A percentile compares a stretch with the other conserved stretches of the same genome.
phyloP scores from a whole-genome alignment of 2,113 vertebrate genomes.

The Tor tambroides region DNA sequence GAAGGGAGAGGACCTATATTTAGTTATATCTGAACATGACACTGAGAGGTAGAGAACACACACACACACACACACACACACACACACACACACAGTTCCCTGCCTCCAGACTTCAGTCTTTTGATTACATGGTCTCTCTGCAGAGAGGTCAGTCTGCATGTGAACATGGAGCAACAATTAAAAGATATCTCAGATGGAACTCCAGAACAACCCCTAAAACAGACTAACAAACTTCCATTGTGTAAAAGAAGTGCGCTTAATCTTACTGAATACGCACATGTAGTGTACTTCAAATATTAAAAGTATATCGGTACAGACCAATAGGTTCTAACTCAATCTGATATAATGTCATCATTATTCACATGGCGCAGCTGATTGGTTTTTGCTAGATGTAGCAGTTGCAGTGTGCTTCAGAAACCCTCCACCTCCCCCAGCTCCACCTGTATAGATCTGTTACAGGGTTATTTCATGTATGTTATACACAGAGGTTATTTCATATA shows the following conservation, averaged over 20 bases:
- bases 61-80: too few species aligned
- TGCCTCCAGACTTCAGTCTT: neutral
- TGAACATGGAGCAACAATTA: neutral
- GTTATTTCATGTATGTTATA: too few species aligned
- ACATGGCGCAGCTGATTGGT: too few species aligned
- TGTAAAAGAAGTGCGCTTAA: neutral
- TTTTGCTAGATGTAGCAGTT: too few species aligned
- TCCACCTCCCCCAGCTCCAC: too few species aligned
- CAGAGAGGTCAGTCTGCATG: neutral
- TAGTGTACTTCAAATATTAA: neutral
- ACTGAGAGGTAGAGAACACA: slow-evolving; percentile 11
- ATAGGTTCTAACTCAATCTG: too few species aligned
- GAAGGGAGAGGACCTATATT: slow-evolving; percentile 70
- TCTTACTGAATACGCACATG: neutral
- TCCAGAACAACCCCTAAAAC: neutral
- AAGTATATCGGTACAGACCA: neutral
- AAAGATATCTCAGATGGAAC: neutral
- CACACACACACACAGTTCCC: too few species aligned
- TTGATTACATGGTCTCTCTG: neutral
- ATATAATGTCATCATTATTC: too few species aligned
- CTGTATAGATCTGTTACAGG: too few species aligned
- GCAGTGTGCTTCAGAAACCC: too few species aligned
- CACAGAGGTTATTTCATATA: too few species aligned
- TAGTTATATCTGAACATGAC: slow-evolving; percentile 58
- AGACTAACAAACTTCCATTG: neutral